Conservation (phyloP, 92 coral and sea anemone species). For the Isaurus tuberculatus region DNA sequence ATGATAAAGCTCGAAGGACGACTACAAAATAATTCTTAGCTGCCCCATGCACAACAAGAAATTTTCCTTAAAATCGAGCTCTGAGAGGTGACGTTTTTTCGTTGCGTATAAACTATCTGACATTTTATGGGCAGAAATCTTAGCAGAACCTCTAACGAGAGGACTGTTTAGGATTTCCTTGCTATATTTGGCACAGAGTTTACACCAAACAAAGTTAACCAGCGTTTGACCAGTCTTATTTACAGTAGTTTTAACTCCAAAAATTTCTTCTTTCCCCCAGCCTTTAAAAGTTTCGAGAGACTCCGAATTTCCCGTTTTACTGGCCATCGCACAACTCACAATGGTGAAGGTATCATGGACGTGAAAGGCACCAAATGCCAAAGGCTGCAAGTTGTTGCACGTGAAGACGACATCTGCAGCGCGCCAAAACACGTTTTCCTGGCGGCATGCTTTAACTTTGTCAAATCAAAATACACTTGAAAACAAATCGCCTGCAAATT, state of each 20-base stretch:
- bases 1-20: no score
- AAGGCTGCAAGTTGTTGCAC: not conserved
- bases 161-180: slow-evolving; percentile 8
- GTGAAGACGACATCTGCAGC: not conserved
- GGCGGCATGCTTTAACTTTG: not conserved
- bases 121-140: not conserved
- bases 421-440: not conserved
- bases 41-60: no score
- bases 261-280: not conserved
- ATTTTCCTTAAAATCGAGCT: no score
- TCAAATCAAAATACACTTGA: no score
- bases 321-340: not conserved
- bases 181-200: not conserved
- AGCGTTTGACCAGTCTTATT: not conserved
- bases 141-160: not conserved
- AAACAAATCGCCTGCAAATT: no score
- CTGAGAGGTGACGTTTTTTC: no score
- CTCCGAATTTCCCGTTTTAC: not conserved
- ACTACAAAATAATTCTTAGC: no score
- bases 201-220: slow-evolving; percentile 3
- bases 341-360: not conserved
- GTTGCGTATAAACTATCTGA: no score
- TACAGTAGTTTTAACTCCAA: not conserved
- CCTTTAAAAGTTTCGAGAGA: not conserved
- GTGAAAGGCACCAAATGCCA: not conserved